Conservation (phyloP, 1,140 invertebrate genomes). For the Gryon sp. region DNA sequence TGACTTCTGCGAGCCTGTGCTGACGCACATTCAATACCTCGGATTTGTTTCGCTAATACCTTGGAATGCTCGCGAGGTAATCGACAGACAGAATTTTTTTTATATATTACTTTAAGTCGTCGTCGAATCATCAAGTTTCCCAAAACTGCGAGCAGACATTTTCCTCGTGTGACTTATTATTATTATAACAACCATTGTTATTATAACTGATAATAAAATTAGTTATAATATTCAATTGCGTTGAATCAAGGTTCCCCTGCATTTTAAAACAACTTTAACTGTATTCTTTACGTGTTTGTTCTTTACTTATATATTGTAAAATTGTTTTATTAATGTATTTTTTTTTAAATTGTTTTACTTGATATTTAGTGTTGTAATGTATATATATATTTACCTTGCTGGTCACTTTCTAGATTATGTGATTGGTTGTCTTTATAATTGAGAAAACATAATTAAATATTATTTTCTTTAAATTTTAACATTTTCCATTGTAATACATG, state of each 20-base stretch:
- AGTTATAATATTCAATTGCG: conserved; percentile 6
- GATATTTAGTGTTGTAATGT: no score
- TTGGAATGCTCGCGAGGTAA: conserved; percentile 85
- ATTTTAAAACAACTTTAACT: conserved; percentile 27
- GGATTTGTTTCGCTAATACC: conserved; percentile 88
- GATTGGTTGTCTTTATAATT: no score
- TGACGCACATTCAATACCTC: conserved; percentile 58
- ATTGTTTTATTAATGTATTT: background rate
- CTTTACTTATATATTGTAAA: background rate
- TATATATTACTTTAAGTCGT: conserved; percentile 95
- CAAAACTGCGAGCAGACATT: conserved; percentile 37
- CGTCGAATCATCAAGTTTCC: conserved; percentile 86
- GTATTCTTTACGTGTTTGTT: background rate
- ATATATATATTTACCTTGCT: no score
- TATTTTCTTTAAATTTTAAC: no score
- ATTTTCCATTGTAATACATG: no score
- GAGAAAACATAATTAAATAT: no score
- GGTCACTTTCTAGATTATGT: no score
- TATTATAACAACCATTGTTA: no score
- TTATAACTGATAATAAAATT: no score
- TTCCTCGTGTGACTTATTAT: conserved; percentile 43
- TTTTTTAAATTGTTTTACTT: background rate
- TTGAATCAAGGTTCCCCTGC: conserved; percentile 42
- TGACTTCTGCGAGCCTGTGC: conserved; percentile 53
- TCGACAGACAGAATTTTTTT: conserved; percentile 84